Evolutionary conservation across 2,888 invertebrate species (phyloP).

Genomic region (Alsophila aescularia): DNA sequence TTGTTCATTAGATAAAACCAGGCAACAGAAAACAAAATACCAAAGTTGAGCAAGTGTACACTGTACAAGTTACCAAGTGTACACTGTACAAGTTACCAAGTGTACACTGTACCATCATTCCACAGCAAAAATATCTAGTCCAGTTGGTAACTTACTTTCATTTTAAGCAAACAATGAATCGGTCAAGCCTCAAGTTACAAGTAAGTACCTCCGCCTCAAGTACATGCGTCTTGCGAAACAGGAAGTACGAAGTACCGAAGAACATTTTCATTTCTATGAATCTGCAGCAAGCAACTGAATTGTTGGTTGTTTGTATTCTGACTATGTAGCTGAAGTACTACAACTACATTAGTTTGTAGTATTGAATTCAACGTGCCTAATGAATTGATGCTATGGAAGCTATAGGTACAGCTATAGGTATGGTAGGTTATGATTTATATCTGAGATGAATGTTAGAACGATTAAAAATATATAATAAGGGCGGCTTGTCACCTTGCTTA

Average conservation of each 20-base stretch:
- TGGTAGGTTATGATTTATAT: no score
- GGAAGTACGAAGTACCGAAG: conserved; percentile 2
- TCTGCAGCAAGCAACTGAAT: background rate
- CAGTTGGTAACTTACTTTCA: conserved; percentile 5
- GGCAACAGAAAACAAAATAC: background rate
- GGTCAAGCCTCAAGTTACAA: background rate
- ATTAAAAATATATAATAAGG: no score
- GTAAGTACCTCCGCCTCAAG: background rate
- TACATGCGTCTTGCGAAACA: conserved; percentile 17
- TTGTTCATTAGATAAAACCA: no score
- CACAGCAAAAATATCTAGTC: conserved; percentile 6
- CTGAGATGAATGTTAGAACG: no score
- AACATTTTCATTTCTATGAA: conserved; percentile 2
- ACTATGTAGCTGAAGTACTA: background rate
- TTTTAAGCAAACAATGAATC: conserved; percentile 8
- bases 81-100: conserved; percentile 5
- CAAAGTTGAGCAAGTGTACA: conserved; percentile 8
- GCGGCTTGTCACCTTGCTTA: no score
- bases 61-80: conserved; percentile 3
- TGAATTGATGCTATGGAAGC: no score
- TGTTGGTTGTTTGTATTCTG: background rate
- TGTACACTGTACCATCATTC: conserved; percentile 4
- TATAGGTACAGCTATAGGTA: no score
- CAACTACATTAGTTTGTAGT: background rate
- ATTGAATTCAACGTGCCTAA: background rate